Evolutionary conservation across 2,113 vertebrate genomes (phyloP).

Genomic region (Lepus timidus): DNA sequence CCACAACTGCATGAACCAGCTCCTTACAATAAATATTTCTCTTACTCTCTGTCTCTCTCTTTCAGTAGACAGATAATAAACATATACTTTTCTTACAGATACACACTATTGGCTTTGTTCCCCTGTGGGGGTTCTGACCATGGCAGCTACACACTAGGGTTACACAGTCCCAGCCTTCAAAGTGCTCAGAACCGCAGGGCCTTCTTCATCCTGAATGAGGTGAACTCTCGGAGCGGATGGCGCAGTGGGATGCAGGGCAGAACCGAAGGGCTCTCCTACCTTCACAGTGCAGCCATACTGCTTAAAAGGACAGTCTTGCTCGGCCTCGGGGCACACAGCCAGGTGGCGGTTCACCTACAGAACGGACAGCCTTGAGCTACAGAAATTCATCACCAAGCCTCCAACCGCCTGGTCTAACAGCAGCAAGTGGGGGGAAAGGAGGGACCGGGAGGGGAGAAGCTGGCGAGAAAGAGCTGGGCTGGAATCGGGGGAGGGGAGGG

Average conservation of each 20-base stretch:
- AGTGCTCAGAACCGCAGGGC: not conserved
- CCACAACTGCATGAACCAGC: not conserved
- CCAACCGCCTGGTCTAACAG: not conserved
- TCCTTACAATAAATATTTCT: not conserved
- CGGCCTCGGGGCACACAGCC: slow-evolving; percentile 88
- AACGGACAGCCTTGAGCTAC: slow-evolving; percentile 48
- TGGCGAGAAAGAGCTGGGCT: not conserved
- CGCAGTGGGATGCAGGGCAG: rapidly evolving
- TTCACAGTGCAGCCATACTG: slow-evolving; percentile 91
- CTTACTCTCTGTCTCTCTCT: no score
- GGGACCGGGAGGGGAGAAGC: not conserved
- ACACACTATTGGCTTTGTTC: not conserved
- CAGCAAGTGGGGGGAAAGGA: not conserved
- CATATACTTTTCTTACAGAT: no score
- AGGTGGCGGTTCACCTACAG: slow-evolving; percentile 89
- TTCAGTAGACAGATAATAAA: no score
- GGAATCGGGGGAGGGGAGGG: no score
- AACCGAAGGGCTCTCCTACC: slow-evolving; percentile 81
- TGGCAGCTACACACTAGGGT: no score
- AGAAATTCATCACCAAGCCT: slow-evolving; percentile 34
- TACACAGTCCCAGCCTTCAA: not conserved
- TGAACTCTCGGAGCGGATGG: not conserved
- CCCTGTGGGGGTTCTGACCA: not conserved
- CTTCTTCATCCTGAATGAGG: not conserved
- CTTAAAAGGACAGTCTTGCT: slow-evolving; percentile 91